These are phyloP conservation scores for Phylloscopus collybita DNA, from an alignment of 2,797 vertebrate species.

Conservation along the genomic window DNA sequence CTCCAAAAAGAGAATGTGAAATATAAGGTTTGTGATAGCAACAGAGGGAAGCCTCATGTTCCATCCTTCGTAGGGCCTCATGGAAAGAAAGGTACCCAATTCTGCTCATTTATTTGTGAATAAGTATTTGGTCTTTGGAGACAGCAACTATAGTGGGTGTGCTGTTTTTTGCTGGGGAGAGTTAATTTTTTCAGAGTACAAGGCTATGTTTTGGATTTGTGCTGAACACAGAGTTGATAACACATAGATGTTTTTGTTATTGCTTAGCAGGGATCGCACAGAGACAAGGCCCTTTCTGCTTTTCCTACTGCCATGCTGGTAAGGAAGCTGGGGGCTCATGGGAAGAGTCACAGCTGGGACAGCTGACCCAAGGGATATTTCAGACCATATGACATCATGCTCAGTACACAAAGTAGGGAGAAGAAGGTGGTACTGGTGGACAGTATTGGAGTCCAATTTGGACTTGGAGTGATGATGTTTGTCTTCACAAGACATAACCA, in stretches of 20 bases:
- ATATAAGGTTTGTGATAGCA: neutral
- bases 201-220: neutral
- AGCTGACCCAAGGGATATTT: neutral
- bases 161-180: neutral
- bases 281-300: neutral
- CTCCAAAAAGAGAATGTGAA: neutral
- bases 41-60: neutral
- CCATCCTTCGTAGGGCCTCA: neutral
- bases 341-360: neutral
- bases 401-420: neutral
- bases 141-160: neutral
- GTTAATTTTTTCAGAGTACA: neutral
- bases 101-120: neutral
- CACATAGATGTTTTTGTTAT: neutral
- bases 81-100: neutral
- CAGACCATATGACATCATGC: neutral
- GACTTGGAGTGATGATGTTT: neutral
- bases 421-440: neutral
- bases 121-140: neutral
- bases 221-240: neutral
- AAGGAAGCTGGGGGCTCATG: accelerated
- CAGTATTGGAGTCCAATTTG: neutral
- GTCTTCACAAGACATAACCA: neutral
- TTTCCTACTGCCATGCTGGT: neutral
- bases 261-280: neutral